phyloP scores from a whole-genome alignment of 2,113 vertebrate genomes.

The Strigops habroptila region DNA sequence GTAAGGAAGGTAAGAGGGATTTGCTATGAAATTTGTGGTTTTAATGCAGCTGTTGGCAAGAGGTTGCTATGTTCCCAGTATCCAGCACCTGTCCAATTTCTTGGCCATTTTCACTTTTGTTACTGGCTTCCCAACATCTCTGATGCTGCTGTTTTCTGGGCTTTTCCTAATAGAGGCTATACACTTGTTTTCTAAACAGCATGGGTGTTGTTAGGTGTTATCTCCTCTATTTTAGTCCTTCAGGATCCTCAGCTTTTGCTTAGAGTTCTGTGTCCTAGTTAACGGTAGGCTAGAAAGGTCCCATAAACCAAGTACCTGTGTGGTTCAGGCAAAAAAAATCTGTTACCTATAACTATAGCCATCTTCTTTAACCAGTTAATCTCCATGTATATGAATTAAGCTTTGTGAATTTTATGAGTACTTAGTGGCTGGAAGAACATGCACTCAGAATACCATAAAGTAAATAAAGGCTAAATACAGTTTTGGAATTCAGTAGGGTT shows the following conservation, averaged over 20 bases:
- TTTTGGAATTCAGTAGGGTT: background rate
- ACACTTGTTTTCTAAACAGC: background rate
- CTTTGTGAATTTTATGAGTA: background rate
- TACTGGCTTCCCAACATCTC: background rate
- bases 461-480: background rate
- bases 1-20: background rate
- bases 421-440: background rate
- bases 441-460: background rate
- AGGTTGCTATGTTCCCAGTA: background rate
- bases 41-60: background rate
- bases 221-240: background rate
- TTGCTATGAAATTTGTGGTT: background rate
- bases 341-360: fast-evolving
- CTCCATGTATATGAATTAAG: background rate
- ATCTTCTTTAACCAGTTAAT: background rate
- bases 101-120: background rate
- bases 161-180: background rate
- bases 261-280: background rate
- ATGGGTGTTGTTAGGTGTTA: background rate
- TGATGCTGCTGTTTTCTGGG: background rate
- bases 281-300: background rate
- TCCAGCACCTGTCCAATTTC: background rate
- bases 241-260: background rate
- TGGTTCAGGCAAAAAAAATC: background rate
- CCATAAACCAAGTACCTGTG: background rate